These are phyloP conservation scores for Triplophysa yarkandensis DNA, from an alignment of 2,797 vertebrate genomes.

Conservation along the genomic window DNA sequence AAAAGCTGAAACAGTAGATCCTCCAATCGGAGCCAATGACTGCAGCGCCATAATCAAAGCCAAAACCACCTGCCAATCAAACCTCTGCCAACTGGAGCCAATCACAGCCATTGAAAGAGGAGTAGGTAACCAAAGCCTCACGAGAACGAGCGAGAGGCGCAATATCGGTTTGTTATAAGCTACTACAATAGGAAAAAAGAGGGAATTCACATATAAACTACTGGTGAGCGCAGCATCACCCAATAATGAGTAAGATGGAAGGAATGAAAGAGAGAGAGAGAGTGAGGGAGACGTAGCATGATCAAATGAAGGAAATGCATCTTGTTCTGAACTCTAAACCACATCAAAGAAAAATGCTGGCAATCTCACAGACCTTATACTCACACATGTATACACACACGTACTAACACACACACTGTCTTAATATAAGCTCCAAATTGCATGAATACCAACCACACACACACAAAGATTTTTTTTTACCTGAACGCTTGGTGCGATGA, in stretches of 20 bases:
- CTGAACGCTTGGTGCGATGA: slow-evolving; percentile 77
- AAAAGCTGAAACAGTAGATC: slow-evolving; percentile 51
- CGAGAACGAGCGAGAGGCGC: background rate
- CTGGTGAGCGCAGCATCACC: slow-evolving; percentile 18
- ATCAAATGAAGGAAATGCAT: slow-evolving; percentile 51
- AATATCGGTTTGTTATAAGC: slow-evolving; percentile 24
- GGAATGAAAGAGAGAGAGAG: slow-evolving; percentile 32
- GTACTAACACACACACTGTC: slow-evolving; percentile 19
- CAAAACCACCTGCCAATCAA: slow-evolving; percentile 57
- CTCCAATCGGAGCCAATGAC: slow-evolving; percentile 43
- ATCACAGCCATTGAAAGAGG: slow-evolving; percentile 50
- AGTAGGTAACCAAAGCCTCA: slow-evolving; percentile 43
- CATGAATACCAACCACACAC: slow-evolving; percentile 21
- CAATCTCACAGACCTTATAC: slow-evolving; percentile 43
- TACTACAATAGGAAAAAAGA: slow-evolving; percentile 30
- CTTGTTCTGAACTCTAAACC: slow-evolving; percentile 51
- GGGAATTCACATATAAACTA: slow-evolving; percentile 36
- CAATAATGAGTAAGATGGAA: slow-evolving; percentile 48
- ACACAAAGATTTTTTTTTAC: slow-evolving; percentile 33
- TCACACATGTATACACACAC: slow-evolving; percentile 26
- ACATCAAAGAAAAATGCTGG: slow-evolving; percentile 52
- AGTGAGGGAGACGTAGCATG: slow-evolving; percentile 24
- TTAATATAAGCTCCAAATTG: slow-evolving; percentile 17
- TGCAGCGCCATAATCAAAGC: slow-evolving; percentile 31
- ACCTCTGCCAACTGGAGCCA: slow-evolving; percentile 42